Percentiles rank a stretch among this genome's conserved stretches.
phyloP scores from a whole-genome alignment of 1,140 invertebrate species.

The Sminthurides bifidus region DNA sequence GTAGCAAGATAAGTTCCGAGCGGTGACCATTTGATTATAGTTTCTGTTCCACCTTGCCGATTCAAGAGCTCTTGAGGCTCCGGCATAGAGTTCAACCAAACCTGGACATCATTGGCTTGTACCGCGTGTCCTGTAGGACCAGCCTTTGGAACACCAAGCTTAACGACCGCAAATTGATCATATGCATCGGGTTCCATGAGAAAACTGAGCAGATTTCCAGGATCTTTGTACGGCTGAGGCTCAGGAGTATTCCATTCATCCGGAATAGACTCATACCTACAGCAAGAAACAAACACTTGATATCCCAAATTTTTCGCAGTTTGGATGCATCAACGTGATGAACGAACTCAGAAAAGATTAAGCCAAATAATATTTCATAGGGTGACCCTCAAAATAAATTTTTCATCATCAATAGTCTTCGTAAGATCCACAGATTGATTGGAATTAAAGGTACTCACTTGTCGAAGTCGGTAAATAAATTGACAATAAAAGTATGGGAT shows the following conservation, averaged over 20 bases:
- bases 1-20: slow-evolving; percentile 91
- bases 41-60: slow-evolving; percentile 83
- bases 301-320: neutral
- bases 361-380: slow-evolving; percentile 17
- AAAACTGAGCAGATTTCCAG: slow-evolving; percentile 83
- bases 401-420: slow-evolving; percentile 12
- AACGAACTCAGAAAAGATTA: slow-evolving; percentile 28
- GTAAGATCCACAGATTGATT: neutral
- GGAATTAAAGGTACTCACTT: slow-evolving; percentile 52
- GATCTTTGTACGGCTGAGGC: slow-evolving; percentile 70
- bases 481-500: slow-evolving; percentile 86
- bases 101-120: slow-evolving; percentile 58
- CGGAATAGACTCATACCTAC: slow-evolving; percentile 75
- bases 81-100: slow-evolving; percentile 80
- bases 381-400: slow-evolving; percentile 2
- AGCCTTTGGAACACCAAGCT: slow-evolving; percentile 40
- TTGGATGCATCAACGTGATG: neutral
- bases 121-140: slow-evolving; percentile 7
- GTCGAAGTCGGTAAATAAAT: slow-evolving; percentile 91
- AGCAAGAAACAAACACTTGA: slow-evolving; percentile 31
- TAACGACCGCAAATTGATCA: slow-evolving; percentile 86
- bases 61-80: slow-evolving; percentile 74
- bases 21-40: slow-evolving; percentile 92
- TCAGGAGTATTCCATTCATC: slow-evolving; percentile 84
- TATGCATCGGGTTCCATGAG: slow-evolving; percentile 83